A percentile compares a stretch with the other conserved stretches of the same genome.
Evolutionary conservation across 30 jellyfish, hydroid and myxozoan species (phyloP).

Genomic region (Mastigias papua): DNA sequence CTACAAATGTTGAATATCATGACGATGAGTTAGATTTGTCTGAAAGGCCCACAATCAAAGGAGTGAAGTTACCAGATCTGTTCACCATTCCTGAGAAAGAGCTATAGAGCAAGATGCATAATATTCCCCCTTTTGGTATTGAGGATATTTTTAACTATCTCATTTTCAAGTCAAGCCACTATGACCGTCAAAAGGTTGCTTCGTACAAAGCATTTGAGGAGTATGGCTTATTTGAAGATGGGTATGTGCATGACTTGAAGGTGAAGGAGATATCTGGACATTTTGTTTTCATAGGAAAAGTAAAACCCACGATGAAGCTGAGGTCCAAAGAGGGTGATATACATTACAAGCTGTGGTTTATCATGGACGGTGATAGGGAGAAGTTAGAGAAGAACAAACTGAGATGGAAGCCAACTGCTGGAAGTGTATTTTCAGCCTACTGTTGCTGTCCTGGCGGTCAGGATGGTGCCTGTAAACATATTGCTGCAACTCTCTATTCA

Average conservation of each 20-base stretch:
- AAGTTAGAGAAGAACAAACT: neutral
- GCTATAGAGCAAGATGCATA: slow-evolving; percentile 35
- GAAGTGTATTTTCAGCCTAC: slow-evolving; percentile 42
- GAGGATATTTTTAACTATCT: slow-evolving; percentile 52
- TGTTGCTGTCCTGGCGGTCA: slow-evolving; percentile 57
- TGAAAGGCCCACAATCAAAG: slow-evolving; percentile 56
- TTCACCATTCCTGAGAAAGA: slow-evolving; percentile 44
- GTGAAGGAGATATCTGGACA: slow-evolving; percentile 37
- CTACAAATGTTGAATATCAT: slow-evolving; percentile 46
- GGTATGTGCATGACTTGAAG: slow-evolving; percentile 37
- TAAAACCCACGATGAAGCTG: slow-evolving; percentile 21
- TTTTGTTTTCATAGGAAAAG: slow-evolving; percentile 25
- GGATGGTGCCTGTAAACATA: slow-evolving; percentile 23
- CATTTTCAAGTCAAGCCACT: slow-evolving; percentile 42
- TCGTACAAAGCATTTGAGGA: slow-evolving; percentile 48
- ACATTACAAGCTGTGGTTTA: slow-evolving; percentile 28
- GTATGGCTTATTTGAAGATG: neutral
- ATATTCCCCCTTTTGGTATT: slow-evolving; percentile 31
- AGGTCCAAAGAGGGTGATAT: slow-evolving; percentile 24
- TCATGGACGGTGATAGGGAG: slow-evolving; percentile 24
- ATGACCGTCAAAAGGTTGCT: slow-evolving; percentile 49
- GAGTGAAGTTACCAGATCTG: slow-evolving; percentile 38
- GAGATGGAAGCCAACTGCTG: slow-evolving; percentile 56
- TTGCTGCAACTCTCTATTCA: slow-evolving; percentile 9
- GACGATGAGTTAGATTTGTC: slow-evolving; percentile 55